Percentiles rank a stretch among this genome's conserved stretches.
Evolutionary conservation across 2,797 vertebrate genomes (phyloP).

Genomic region (Apodemus agrarius): DNA sequence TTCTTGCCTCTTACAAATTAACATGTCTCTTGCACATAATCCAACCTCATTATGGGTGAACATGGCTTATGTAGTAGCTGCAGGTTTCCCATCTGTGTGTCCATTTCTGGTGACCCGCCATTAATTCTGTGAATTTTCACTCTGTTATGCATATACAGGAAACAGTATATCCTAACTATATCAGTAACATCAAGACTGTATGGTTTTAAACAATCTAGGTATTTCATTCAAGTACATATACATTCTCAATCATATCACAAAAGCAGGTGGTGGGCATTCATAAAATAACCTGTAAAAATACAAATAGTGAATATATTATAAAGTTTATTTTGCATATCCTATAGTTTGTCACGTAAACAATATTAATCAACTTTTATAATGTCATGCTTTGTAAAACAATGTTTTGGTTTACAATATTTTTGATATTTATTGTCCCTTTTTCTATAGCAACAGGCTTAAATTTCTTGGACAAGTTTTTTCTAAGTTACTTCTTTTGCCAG

Average conservation of each 20-base stretch:
- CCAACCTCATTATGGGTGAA: not conserved
- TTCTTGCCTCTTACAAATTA: not conserved
- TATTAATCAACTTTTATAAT: not conserved
- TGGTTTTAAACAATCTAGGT: not conserved
- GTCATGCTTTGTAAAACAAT: not conserved
- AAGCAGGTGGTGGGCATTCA: not conserved
- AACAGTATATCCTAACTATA: not conserved
- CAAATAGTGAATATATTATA: not conserved
- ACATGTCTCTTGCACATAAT: accelerated
- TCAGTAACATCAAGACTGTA: not conserved
- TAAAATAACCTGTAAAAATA: not conserved
- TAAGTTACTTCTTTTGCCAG: no score
- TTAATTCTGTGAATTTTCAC: not conserved
- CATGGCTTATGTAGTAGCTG: not conserved
- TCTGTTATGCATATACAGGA: not conserved
- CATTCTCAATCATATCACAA: not conserved
- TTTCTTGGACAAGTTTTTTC: not conserved
- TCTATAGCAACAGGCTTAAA: not conserved
- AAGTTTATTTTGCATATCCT: not conserved
- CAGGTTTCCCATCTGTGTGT: not conserved
- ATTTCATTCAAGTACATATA: not conserved
- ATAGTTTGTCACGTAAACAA: not conserved
- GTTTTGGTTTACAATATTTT: not conserved
- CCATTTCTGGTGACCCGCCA: not conserved
- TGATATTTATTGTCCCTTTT: not conserved